phyloP scores from a whole-genome alignment of 2,888 invertebrate genomes.

The Andrena bucephala region DNA sequence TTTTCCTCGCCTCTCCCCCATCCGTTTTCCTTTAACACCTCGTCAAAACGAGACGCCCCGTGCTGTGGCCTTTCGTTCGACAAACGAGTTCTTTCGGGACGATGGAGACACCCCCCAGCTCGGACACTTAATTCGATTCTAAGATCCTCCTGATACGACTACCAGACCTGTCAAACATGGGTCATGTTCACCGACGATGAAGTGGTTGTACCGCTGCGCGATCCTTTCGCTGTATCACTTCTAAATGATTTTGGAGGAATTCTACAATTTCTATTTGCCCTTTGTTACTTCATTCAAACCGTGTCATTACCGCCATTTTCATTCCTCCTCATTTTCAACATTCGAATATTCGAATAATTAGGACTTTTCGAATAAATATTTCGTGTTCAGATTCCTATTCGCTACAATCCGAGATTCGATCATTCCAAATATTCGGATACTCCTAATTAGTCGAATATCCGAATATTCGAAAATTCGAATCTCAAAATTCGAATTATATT shows the following conservation, averaged over 20 bases:
- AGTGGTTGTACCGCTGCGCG: background rate
- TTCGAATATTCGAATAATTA: too few species aligned
- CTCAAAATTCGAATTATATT: too few species aligned
- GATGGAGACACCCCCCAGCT: slow-evolving; percentile 5
- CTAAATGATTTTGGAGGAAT: background rate
- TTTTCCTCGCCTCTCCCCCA: slow-evolving; percentile 41
- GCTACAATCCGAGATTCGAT: too few species aligned
- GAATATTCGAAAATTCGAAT: too few species aligned
- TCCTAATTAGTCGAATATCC: too few species aligned
- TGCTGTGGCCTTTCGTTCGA: slow-evolving; percentile 38
- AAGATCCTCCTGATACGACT: slow-evolving; percentile 34
- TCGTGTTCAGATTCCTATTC: too few species aligned
- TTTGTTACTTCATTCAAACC: too few species aligned
- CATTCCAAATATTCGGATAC: too few species aligned
- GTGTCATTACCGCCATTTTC: too few species aligned
- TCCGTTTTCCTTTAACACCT: slow-evolving; percentile 57
- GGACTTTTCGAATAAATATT: too few species aligned
- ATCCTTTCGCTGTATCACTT: background rate
- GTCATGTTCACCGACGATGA: background rate
- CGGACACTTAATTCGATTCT: slow-evolving; percentile 49
- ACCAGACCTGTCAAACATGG: background rate
- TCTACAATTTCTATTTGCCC: too few species aligned
- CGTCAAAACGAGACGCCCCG: slow-evolving; percentile 22
- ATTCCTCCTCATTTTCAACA: too few species aligned
- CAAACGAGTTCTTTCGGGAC: slow-evolving; percentile 56